phyloP scores from a whole-genome alignment of 2,888 invertebrate genomes.

The Lepidochitona cinerea region DNA sequence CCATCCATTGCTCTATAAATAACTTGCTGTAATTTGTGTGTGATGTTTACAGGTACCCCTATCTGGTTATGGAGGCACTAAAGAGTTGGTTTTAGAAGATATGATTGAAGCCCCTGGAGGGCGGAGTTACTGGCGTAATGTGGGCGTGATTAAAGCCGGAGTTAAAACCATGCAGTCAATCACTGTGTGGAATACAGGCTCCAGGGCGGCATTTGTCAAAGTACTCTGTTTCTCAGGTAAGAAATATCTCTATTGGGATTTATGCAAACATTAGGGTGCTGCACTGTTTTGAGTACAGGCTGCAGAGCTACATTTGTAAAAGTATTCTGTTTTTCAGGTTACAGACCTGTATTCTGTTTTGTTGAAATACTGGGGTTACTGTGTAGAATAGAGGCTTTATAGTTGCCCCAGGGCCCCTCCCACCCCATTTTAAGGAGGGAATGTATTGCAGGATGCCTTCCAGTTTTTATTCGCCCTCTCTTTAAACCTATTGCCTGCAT shows the following conservation, averaged over 20 bases:
- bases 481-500: no score
- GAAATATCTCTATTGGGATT: no score
- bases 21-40: no score
- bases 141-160: constrained; percentile 4
- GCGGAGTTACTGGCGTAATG: constrained; percentile 9
- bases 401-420: no score
- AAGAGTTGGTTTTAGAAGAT: constrained; percentile 20
- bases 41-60: constrained; percentile 14
- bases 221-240: neutral
- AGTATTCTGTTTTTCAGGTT: neutral
- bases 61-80: constrained; percentile 28
- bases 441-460: no score
- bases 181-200: constrained; percentile 13
- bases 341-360: no score
- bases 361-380: no score
- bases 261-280: no score
- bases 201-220: constrained; percentile 16
- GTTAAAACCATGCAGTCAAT: neutral
- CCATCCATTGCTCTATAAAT: no score
- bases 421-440: no score
- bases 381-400: no score
- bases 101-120: neutral
- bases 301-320: constrained; percentile 15
- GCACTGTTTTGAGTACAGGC: constrained; percentile 13
- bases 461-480: no score